Percentiles rank a stretch among this genome's conserved stretches.
Evolutionary conservation across 2,113 vertebrate genomes (phyloP).

Genomic region (Argyrosomus japonicus): DNA sequence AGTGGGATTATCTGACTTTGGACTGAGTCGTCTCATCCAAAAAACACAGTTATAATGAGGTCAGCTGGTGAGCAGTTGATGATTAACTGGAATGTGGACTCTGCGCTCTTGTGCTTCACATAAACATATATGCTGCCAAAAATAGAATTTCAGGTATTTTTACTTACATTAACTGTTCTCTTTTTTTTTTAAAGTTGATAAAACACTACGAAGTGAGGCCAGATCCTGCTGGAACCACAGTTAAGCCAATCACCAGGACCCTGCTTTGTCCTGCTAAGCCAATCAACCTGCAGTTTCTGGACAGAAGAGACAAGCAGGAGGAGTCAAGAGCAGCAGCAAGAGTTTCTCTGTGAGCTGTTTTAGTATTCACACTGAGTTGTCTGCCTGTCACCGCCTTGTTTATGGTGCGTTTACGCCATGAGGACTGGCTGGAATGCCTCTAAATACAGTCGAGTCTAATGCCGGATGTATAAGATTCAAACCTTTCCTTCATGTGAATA

Average conservation of each 20-base stretch:
- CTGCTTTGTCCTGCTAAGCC: constrained; percentile 78
- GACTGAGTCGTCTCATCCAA: neutral
- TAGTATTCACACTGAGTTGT: constrained; percentile 38
- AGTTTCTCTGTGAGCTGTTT: constrained; percentile 42
- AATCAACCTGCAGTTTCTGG: constrained; percentile 84
- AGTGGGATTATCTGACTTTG: constrained; percentile 1
- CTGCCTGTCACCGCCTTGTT: constrained; percentile 22
- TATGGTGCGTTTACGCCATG: constrained; percentile 7
- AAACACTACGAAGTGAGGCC: constrained; percentile 80
- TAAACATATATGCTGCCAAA: neutral
- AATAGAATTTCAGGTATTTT: neutral
- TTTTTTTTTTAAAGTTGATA: constrained; percentile 75
- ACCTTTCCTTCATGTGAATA: neutral
- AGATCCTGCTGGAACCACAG: constrained; percentile 76
- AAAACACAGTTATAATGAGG: neutral
- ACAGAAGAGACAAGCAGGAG: constrained; percentile 53
- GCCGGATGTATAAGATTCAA: neutral
- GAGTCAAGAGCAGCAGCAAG: neutral
- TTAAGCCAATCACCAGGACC: constrained; percentile 82
- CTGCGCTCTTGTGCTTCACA: neutral
- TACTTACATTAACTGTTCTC: neutral
- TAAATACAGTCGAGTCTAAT: neutral
- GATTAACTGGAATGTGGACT: neutral
- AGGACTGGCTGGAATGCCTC: constrained; percentile 17
- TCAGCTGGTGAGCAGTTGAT: neutral